A percentile compares a stretch with the other conserved stretches of the same genome.
Evolutionary conservation across 1,140 invertebrate genomes (phyloP).

Genomic region (Drosophila orena): DNA sequence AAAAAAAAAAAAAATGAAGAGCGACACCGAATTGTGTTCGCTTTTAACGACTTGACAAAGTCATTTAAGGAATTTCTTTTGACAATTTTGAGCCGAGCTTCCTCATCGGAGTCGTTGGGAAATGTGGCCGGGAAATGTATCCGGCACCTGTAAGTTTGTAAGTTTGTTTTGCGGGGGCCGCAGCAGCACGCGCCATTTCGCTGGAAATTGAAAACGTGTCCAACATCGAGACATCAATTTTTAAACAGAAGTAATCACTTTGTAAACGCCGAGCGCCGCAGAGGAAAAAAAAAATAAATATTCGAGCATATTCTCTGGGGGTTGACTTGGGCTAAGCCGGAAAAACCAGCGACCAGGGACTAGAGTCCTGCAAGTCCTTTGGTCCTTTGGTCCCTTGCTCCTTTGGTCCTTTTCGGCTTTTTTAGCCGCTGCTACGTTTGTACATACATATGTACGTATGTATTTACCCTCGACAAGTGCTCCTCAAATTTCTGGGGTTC

Average conservation of each 20-base stretch:
- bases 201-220: conserved; percentile 83
- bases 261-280: conserved; percentile 69
- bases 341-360: conserved; percentile 39
- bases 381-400: conserved; percentile 29
- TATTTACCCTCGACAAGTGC: conserved; percentile 36
- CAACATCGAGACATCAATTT: conserved; percentile 82
- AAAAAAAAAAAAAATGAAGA: conserved; percentile 5
- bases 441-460: not conserved
- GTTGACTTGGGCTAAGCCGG: conserved; percentile 54
- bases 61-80: conserved; percentile 56
- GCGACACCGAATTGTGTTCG: conserved; percentile 39
- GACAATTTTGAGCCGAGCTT: conserved; percentile 50
- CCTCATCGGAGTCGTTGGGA: conserved; percentile 19
- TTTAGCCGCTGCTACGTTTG: not conserved
- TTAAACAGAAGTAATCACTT: conserved; percentile 84
- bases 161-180: conserved; percentile 12
- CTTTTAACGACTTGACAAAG: conserved; percentile 69
- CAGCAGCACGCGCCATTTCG: conserved; percentile 38
- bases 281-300: conserved; percentile 30
- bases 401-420: conserved; percentile 31
- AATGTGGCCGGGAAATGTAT: conserved; percentile 39
- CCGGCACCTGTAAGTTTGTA: conserved; percentile 44
- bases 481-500: conserved; percentile 64
- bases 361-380: conserved; percentile 21
- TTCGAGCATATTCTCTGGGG: conserved; percentile 48